Evolutionary conservation across 2,888 invertebrate species (phyloP).

Genomic region (Pyrocoelia pectoralis): DNA sequence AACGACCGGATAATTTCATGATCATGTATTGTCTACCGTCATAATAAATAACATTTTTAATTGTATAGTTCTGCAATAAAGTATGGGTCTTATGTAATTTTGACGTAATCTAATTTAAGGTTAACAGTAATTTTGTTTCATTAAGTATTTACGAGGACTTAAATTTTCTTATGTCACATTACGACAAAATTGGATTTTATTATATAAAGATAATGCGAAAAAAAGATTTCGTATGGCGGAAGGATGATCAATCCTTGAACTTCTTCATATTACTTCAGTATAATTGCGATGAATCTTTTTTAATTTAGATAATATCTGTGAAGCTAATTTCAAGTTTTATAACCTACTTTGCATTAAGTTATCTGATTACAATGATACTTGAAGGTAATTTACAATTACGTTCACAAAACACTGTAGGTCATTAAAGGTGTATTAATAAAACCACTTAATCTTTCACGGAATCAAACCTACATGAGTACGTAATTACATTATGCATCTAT

Average conservation of each 20-base stretch:
- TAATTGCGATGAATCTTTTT: no score
- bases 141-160: no score
- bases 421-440: conserved; percentile 4
- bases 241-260: no score
- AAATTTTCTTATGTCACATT: no score
- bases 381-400: conserved; percentile 8
- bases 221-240: no score
- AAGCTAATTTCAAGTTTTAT: neutral
- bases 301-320: no score
- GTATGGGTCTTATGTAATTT: neutral
- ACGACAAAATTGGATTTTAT: no score
- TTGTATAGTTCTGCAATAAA: neutral
- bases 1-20: neutral
- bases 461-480: neutral
- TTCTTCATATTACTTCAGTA: no score
- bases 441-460: neutral
- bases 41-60: neutral
- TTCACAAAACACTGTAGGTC: conserved; percentile 1
- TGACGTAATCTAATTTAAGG: neutral
- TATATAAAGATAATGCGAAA: no score
- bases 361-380: conserved; percentile 10
- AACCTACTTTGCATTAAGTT: neutral
- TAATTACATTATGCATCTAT: neutral
- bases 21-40: neutral
- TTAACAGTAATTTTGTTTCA: neutral